A percentile compares a stretch with the other conserved stretches of the same genome.
These are phyloP conservation scores for Sylvietta virens DNA, from an alignment of 2,113 vertebrate species.

Conservation along the genomic window DNA sequence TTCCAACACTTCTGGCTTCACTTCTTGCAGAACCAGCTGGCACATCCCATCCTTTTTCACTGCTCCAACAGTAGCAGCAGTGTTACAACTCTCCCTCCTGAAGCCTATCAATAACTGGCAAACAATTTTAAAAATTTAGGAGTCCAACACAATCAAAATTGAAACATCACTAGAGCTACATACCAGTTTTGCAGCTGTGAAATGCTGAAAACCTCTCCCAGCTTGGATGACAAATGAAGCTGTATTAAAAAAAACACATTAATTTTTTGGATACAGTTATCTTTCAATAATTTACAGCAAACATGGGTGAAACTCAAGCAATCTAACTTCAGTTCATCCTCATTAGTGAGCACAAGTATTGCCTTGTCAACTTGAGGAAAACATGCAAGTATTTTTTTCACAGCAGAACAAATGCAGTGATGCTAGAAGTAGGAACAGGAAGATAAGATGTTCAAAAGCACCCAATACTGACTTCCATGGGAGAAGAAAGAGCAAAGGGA, in stretches of 20 bases:
- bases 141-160: neutral
- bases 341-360: neutral
- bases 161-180: conserved; percentile 41
- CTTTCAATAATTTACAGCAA: neutral
- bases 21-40: neutral
- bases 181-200: conserved; percentile 77
- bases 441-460: neutral
- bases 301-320: neutral
- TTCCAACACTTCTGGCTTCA: neutral
- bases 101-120: neutral
- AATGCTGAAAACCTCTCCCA: conserved; percentile 73
- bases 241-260: neutral
- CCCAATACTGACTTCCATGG: neutral
- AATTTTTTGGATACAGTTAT: neutral
- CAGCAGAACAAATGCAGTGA: neutral
- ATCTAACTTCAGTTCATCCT: neutral
- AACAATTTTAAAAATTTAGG: neutral
- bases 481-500: neutral
- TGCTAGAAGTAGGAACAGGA: neutral
- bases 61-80: neutral
- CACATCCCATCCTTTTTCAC: neutral
- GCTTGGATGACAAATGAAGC: conserved; percentile 77
- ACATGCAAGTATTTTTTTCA: neutral
- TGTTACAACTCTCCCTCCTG: neutral
- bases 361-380: neutral